Evolutionary conservation across 2,113 vertebrate genomes (phyloP).

Genomic region (Thymallus thymallus): DNA sequence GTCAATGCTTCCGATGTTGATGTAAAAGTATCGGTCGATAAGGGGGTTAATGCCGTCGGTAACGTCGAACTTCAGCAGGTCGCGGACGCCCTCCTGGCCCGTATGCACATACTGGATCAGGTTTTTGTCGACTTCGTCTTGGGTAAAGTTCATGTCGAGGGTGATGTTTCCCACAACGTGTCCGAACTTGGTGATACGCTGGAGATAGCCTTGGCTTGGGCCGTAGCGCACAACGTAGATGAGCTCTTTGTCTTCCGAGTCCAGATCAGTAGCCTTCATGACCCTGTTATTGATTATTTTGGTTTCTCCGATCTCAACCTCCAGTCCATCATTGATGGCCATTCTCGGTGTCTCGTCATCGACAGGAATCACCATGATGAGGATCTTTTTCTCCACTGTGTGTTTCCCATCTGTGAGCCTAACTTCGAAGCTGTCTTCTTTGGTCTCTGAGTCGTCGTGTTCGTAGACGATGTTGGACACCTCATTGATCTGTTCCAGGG

Average conservation of each 20-base stretch:
- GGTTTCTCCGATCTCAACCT: constrained; percentile 88
- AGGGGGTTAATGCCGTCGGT: constrained; percentile 91
- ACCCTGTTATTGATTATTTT: constrained; percentile 82
- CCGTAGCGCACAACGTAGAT: constrained; percentile 83
- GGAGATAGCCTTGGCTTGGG: constrained; percentile 83
- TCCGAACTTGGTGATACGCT: constrained; percentile 71
- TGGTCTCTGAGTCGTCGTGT: constrained; percentile 92
- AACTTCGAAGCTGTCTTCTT: constrained; percentile 85
- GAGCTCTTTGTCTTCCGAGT: constrained; percentile 88
- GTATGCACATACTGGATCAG: constrained; percentile 86
- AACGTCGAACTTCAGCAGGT: constrained; percentile 94
- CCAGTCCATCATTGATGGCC: constrained; percentile 90
- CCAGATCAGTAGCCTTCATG: constrained; percentile 90
- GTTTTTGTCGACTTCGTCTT: constrained; percentile 86
- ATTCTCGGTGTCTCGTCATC: constrained; percentile 95
- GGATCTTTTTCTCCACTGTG: constrained; percentile 74
- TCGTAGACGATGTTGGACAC: constrained; percentile 91
- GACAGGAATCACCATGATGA: constrained; percentile 85
- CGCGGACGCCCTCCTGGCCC: constrained; percentile 86
- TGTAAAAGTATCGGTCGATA: constrained; percentile 95
- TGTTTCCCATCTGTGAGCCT: constrained; percentile 86
- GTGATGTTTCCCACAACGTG: constrained; percentile 82
- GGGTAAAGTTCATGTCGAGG: constrained; percentile 92
- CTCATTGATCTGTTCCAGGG: constrained; percentile 86
- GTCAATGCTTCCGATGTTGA: constrained; percentile 86